Evolutionary conservation across 2,888 invertebrate genomes (phyloP).

Genomic region (Harpalus rubripes): DNA sequence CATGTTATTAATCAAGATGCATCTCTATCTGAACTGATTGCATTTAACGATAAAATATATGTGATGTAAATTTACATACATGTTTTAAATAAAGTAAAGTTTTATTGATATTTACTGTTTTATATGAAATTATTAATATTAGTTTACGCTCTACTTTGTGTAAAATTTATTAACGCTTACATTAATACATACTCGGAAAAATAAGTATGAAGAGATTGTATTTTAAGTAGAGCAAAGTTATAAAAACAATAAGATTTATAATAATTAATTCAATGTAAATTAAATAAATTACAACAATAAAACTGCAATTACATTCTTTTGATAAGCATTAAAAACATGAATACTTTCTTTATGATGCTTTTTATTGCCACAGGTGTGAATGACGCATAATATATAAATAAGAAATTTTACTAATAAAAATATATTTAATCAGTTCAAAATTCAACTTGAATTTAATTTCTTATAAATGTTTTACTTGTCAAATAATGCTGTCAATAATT

Average conservation of each 20-base stretch:
- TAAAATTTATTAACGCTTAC: constrained; percentile 1
- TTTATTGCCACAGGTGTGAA: too few species aligned
- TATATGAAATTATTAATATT: neutral
- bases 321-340: neutral
- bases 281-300: constrained; percentile 7
- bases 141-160: constrained; percentile 10
- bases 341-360: too few species aligned
- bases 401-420: too few species aligned
- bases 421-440: too few species aligned
- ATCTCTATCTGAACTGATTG: neutral
- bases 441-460: too few species aligned
- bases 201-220: constrained; percentile 9
- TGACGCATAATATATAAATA: too few species aligned
- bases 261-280: neutral
- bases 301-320: neutral
- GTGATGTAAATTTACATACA: neutral
- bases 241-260: neutral
- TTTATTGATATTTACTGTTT: neutral
- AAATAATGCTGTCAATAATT: too few species aligned
- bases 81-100: neutral
- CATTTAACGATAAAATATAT: too few species aligned
- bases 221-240: constrained; percentile 19
- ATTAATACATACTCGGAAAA: constrained; percentile 1
- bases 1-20: neutral
- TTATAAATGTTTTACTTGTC: too few species aligned